Evolutionary conservation across 1,140 invertebrate genomes (phyloP).

Genomic region (Ladona fulva): DNA sequence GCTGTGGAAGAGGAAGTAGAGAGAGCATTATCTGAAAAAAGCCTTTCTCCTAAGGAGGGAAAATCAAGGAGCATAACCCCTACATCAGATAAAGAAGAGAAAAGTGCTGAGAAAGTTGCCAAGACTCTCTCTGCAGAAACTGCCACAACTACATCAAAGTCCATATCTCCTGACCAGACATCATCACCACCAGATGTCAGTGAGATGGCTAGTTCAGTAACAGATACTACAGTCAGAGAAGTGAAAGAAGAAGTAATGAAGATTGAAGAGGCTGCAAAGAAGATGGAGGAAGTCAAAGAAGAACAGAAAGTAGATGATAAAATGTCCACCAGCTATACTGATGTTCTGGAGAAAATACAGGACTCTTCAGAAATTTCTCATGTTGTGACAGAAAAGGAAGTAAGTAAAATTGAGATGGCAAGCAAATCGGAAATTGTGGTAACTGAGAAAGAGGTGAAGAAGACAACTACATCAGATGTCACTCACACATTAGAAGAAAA

Average conservation of each 20-base stretch:
- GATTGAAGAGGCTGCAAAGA: slow-evolving; percentile 23
- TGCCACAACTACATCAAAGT: not conserved
- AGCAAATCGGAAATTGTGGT: not conserved
- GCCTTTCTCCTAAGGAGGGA: not conserved
- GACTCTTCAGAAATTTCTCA: not conserved
- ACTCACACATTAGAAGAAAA: slow-evolving; percentile 15
- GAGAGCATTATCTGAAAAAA: not conserved
- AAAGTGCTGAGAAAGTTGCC: not conserved
- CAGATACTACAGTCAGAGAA: not conserved
- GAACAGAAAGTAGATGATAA: slow-evolving; percentile 27
- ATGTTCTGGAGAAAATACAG: slow-evolving; percentile 14
- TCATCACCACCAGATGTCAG: not conserved
- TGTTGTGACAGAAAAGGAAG: not conserved
- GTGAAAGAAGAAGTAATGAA: slow-evolving; percentile 16
- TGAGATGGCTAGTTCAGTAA: not conserved
- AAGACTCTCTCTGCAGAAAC: not conserved
- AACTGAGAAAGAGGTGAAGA: not conserved
- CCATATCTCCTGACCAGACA: not conserved
- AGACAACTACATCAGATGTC: not conserved
- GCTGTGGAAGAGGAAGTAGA: not conserved
- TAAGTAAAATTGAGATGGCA: not conserved
- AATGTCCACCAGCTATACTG: not conserved
- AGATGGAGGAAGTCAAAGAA: slow-evolving; percentile 29
- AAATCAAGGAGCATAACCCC: not conserved
- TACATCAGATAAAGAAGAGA: slow-evolving; percentile 8